These are phyloP conservation scores for Bolborhynchus lineola DNA, from an alignment of 2,113 vertebrate species.

Conservation along the genomic window DNA sequence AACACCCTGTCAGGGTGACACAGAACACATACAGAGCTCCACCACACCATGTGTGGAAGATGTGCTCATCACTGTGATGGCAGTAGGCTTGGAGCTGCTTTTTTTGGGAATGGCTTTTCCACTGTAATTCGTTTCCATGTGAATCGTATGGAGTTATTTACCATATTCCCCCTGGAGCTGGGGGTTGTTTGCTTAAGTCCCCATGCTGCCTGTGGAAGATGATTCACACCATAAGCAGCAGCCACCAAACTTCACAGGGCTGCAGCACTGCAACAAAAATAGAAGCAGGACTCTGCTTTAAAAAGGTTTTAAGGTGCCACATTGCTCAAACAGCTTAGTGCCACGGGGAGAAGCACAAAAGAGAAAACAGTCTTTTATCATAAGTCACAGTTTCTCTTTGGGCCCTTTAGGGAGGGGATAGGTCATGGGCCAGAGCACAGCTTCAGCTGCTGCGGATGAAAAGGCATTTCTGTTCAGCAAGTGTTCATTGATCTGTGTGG, in stretches of 20 bases:
- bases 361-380: neutral
- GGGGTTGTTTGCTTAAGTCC: neutral
- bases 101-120: neutral
- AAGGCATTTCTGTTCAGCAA: neutral
- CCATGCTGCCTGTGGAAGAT: rapidly evolving
- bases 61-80: rapidly evolving
- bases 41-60: rapidly evolving
- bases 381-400: rapidly evolving
- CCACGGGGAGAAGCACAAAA: neutral
- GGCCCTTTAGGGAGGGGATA: neutral
- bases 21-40: rapidly evolving
- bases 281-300: neutral
- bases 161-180: neutral
- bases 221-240: neutral
- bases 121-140: neutral
- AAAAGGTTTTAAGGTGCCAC: neutral
- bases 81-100: neutral
- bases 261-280: neutral
- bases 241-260: neutral
- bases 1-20: neutral
- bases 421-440: neutral
- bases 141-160: neutral
- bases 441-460: neutral
- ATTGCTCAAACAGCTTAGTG: neutral
- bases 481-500: slow-evolving; percentile 20